Conservation (phyloP, 1,140 invertebrate genomes). For the Delia radicum region DNA sequence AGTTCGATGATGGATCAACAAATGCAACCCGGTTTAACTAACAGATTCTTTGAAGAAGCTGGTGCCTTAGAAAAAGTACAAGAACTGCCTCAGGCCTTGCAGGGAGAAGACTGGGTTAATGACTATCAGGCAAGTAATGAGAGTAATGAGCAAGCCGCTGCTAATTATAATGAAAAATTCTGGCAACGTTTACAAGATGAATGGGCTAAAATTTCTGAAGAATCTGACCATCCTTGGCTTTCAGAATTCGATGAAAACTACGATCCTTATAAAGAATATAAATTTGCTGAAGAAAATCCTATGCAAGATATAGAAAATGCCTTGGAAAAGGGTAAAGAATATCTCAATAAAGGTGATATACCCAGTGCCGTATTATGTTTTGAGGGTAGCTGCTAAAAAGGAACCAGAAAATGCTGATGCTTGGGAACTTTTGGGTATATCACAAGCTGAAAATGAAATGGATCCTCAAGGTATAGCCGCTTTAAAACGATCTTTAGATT, state of each 20-base stretch:
- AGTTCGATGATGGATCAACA: neutral
- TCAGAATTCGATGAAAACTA: conserved; percentile 65
- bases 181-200: conserved; percentile 77
- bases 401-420: conserved; percentile 78
- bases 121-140: conserved; percentile 47
- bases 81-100: neutral
- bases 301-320: conserved; percentile 80
- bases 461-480: conserved; percentile 88
- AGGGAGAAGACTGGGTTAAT: conserved; percentile 41
- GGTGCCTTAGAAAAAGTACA: neutral
- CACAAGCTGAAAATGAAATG: conserved; percentile 78
- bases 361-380: conserved; percentile 95
- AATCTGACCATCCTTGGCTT: conserved; percentile 66
- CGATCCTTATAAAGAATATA: conserved; percentile 74
- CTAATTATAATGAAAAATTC: conserved; percentile 65
- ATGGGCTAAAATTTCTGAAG: conserved; percentile 70
- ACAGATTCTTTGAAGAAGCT: conserved; percentile 26
- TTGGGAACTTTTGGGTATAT: conserved; percentile 80
- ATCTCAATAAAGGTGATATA: conserved; percentile 83
- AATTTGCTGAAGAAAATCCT: conserved; percentile 84
- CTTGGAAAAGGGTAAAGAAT: conserved; percentile 81
- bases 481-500: conserved; percentile 78
- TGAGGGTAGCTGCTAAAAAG: conserved; percentile 91
- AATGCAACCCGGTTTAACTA: neutral
- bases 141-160: conserved; percentile 44